Percentiles rank a stretch among this genome's conserved stretches.
Evolutionary conservation across 2,797 vertebrate species (phyloP).

Genomic region (Buphagus erythrorhynchus): DNA sequence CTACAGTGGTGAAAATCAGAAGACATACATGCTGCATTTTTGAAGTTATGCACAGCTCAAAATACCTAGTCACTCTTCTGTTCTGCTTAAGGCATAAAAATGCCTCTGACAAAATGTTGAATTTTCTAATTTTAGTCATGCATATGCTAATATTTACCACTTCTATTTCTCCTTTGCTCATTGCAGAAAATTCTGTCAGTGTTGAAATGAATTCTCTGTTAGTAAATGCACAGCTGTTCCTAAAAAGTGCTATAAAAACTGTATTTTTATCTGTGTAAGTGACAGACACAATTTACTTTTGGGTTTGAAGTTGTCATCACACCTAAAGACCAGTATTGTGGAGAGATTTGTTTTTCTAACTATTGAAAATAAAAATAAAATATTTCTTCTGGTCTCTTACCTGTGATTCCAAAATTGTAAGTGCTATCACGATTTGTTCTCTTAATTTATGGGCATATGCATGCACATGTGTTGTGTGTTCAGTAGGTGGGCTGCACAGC

Average conservation of each 20-base stretch:
- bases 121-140: background rate
- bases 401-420: background rate
- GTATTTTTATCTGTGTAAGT: background rate
- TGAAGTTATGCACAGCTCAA: background rate
- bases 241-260: background rate
- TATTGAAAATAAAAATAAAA: background rate
- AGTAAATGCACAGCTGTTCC: background rate
- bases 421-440: background rate
- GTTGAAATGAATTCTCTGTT: background rate
- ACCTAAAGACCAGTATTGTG: background rate
- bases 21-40: background rate
- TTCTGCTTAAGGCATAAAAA: background rate
- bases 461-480: fast-evolving
- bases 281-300: background rate
- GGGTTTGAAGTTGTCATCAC: background rate
- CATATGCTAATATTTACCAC: background rate
- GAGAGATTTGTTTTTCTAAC: background rate
- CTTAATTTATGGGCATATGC: background rate
- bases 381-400: background rate
- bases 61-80: background rate
- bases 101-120: background rate
- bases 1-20: background rate
- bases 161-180: background rate
- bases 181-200: background rate
- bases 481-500: background rate